Evolutionary conservation across 53 echinoderm and acorn worm species (phyloP), one percentile per base, ranked within the genome.

Genomic region (Zoroaster sp.): DNA sequence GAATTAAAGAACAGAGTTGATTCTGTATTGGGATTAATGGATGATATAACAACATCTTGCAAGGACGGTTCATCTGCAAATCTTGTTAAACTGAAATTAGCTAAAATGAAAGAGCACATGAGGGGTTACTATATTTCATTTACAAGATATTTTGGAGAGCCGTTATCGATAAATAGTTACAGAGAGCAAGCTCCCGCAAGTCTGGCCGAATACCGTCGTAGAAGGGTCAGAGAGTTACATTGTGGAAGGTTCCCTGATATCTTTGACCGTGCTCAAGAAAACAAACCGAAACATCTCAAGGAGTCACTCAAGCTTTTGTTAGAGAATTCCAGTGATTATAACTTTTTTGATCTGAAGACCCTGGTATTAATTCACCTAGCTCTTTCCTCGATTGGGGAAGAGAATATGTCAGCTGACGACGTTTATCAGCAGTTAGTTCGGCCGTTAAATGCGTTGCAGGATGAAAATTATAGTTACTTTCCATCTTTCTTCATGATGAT

Each of bases 401-500:
- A 17, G 9, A 1, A 37, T 1, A 21, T 49, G 72, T 35, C 47
- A 42, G 83, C 83, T 83, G 71, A 83, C 11, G 72, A 83, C 10
- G 83, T 83, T 7, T 83, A 71, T 51, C 47, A 83, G 28, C 44
- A 71, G 72, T 67, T 83, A 13, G 83, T 83, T 49, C 72, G 51
- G 46, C 83, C 83, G 4, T 34, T 83, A 7, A 34, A 35, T 72
- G n/a, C 7, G 8, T 2, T 34, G 17, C 49, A 70, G 12, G 15
- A 83, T 2, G 15, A 13, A 34, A 1, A 33, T 31, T 34, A 12
- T 14, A 32, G 15, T 41, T 83, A 49, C 49, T 83, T 35, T n/a
- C 49, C 83, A 31, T 76, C 74, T 21, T 89, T 75, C 43, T 93
- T 89, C 53, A 75, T 89, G 67, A 52, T 88, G 66, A 89, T 93